Percentiles rank a stretch among this genome's conserved stretches.
Evolutionary conservation across 1,140 invertebrate species (phyloP).

Genomic region (Drosophila nikananu): DNA sequence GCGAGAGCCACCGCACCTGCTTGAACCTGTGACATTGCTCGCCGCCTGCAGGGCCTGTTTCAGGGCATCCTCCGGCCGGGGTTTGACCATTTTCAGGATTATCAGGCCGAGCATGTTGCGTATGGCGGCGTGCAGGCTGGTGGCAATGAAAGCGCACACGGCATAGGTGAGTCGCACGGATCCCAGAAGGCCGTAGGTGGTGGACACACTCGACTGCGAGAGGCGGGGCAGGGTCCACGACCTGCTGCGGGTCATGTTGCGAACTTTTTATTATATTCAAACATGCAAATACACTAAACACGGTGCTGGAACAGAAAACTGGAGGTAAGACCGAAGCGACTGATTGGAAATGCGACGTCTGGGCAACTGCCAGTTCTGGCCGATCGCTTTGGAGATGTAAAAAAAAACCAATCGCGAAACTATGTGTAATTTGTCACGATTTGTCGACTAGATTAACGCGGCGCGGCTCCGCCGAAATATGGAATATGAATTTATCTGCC

Average conservation of each 20-base stretch:
- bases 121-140: slow-evolving; percentile 60
- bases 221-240: slow-evolving; percentile 65
- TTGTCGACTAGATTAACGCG: slow-evolving; percentile 47
- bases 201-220: neutral
- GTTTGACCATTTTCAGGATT: slow-evolving; percentile 75
- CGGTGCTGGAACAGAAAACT: neutral
- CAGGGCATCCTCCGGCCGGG: slow-evolving; percentile 29
- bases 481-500: slow-evolving; percentile 49
- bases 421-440: slow-evolving; percentile 74
- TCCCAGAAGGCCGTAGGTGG: slow-evolving; percentile 24
- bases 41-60: neutral
- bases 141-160: slow-evolving; percentile 69
- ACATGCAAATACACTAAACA: slow-evolving; percentile 26
- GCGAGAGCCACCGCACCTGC: slow-evolving; percentile 9
- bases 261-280: neutral
- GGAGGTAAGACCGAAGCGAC: slow-evolving; percentile 17
- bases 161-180: slow-evolving; percentile 72
- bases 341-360: slow-evolving; percentile 14
- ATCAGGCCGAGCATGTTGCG: slow-evolving; percentile 73
- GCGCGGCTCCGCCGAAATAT: slow-evolving; percentile 10
- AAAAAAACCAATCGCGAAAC: slow-evolving; percentile 28
- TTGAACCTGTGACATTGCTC: slow-evolving; percentile 16
- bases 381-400: slow-evolving; percentile 31
- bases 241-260: slow-evolving; percentile 41
- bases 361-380: slow-evolving; percentile 25